Conservation (phyloP, 2,888 invertebrate species). For the Dryobota labecula region DNA sequence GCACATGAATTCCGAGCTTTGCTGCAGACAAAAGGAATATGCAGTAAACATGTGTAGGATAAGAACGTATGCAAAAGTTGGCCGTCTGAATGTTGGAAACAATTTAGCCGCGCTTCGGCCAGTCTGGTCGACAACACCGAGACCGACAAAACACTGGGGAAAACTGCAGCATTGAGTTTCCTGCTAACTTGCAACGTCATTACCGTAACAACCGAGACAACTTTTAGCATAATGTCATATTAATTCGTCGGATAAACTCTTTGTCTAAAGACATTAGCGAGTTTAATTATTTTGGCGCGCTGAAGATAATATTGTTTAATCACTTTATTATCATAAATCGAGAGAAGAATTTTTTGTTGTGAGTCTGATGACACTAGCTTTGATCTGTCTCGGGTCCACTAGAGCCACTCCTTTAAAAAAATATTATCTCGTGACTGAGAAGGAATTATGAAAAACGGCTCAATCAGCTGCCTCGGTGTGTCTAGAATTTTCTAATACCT, state of each 20-base stretch:
- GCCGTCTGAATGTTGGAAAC: slow-evolving; percentile 50
- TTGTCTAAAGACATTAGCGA: slow-evolving; percentile 48
- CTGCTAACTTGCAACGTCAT: slow-evolving; percentile 51
- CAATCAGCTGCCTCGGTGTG: too few species aligned
- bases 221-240: slow-evolving; percentile 60
- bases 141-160: slow-evolving; percentile 54
- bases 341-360: slow-evolving; percentile 7
- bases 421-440: too few species aligned
- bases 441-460: too few species aligned
- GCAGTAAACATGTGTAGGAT: slow-evolving; percentile 47
- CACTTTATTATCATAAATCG: slow-evolving; percentile 29
- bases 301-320: slow-evolving; percentile 35
- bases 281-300: slow-evolving; percentile 43
- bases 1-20: slow-evolving; percentile 10
- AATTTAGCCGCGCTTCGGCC: slow-evolving; percentile 48
- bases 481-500: too few species aligned
- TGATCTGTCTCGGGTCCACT: too few species aligned
- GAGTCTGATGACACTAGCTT: neutral
- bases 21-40: slow-evolving; percentile 47
- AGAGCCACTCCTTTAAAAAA: too few species aligned
- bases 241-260: slow-evolving; percentile 54
- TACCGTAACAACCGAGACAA: slow-evolving; percentile 52
- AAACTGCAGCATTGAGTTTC: slow-evolving; percentile 45
- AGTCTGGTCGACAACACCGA: slow-evolving; percentile 40
- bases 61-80: slow-evolving; percentile 48